Percentiles rank a stretch among this genome's conserved stretches.
Evolutionary conservation across 2,113 vertebrate genomes (phyloP).

Genomic region (Myxocyprinus asiaticus): DNA sequence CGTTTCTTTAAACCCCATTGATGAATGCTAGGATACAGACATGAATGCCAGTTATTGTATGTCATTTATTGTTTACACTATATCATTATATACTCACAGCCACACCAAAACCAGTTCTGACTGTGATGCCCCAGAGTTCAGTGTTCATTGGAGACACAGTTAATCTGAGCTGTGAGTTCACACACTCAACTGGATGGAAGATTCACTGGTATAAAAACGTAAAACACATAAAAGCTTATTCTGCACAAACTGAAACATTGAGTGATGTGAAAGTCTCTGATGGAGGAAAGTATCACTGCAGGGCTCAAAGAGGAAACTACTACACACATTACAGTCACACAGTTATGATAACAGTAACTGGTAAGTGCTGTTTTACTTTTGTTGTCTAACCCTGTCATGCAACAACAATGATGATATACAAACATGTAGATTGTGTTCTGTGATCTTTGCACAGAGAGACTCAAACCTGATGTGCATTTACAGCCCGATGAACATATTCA

Average conservation of each 20-base stretch:
- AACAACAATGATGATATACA: neutral
- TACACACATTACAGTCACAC: neutral
- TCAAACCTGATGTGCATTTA: too few species aligned
- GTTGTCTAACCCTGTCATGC: too few species aligned
- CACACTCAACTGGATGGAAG: too few species aligned
- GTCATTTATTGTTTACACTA: too few species aligned
- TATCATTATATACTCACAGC: too few species aligned
- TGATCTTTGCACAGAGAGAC: neutral
- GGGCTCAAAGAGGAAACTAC: neutral
- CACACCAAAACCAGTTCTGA: neutral
- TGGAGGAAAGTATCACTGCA: neutral
- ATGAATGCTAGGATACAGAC: too few species aligned
- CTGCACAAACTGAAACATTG: neutral
- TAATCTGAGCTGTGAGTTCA: neutral
- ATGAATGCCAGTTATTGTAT: too few species aligned
- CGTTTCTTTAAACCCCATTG: too few species aligned
- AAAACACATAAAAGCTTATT: too few species aligned
- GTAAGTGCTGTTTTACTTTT: neutral
- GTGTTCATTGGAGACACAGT: neutral
- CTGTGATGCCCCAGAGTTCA: neutral
- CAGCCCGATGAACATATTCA: too few species aligned
- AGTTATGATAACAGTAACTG: neutral
- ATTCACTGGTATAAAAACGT: too few species aligned
- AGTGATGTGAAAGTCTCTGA: neutral
- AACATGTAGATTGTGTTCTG: neutral